phyloP scores from a whole-genome alignment of 2,113 vertebrate genomes.

The Eurystomus gularis region DNA sequence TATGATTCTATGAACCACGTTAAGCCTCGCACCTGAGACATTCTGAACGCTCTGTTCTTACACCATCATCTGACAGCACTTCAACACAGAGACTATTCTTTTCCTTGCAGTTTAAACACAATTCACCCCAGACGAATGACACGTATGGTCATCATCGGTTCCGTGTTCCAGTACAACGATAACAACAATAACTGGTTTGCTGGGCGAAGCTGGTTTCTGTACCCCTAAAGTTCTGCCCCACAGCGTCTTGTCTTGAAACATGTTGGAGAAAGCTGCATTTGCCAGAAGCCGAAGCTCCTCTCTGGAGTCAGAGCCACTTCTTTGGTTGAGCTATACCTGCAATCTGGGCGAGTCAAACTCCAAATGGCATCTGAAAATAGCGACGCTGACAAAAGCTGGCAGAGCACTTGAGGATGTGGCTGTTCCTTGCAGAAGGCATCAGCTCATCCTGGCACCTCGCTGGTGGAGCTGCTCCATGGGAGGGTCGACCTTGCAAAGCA shows the following conservation, averaged over 20 bases:
- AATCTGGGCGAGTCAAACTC: neutral
- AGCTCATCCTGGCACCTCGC: neutral
- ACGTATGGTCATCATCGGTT: fast-evolving
- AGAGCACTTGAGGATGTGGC: neutral
- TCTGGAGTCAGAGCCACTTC: neutral
- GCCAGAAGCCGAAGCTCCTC: neutral
- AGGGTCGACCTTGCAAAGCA: neutral
- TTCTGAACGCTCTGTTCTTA: neutral
- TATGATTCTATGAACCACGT: neutral
- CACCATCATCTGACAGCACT: neutral
- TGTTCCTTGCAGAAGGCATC: neutral
- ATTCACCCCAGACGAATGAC: neutral
- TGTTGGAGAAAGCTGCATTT: neutral
- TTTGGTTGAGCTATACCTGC: neutral
- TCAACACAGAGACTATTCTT: neutral
- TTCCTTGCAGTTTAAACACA: neutral
- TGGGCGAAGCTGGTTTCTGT: no score
- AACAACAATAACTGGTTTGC: no score
- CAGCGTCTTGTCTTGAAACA: neutral
- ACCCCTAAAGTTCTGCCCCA: no score
- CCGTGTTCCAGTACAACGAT: fast-evolving
- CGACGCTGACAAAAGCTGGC: neutral
- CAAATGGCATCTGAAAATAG: neutral
- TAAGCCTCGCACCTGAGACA: neutral
- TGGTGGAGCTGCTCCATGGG: neutral